Evolutionary conservation across 2,888 invertebrate species (phyloP), one percentile per base, ranked within the genome.

Genomic region (Cryptophagus acutangulus): DNA sequence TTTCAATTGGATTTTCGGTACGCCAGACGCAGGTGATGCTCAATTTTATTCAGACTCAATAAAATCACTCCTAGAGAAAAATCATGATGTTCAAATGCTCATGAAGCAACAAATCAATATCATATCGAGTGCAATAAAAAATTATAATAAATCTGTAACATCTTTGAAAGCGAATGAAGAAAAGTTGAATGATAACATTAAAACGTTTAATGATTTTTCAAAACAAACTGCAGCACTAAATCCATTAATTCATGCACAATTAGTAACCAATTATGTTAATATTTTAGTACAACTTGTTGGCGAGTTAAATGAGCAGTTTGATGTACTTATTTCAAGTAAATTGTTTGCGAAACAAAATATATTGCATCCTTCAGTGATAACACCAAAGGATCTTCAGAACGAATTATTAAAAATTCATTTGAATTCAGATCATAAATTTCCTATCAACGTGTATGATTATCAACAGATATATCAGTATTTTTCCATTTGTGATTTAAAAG

Each of bases 91-190:
- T 1, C 46, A 43, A 33, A 35, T 34, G 15, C 29, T 49, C 1
- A 34, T 51, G 33, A 37, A 51, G 38, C 40, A 43, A 40, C 46
- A 50, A 41, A 40, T 51, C 12, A 30, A 45, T 15, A 41, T 51
- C 8, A 39, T 51, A 17, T 48, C 49, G 2, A 40, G 34, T 9
- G 37, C 49, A 2, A 50, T 52, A 10, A 14, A 20, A 6, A 46
- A 46, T 37, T 49, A 52, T 36, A 52, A 52, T 33, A 13, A 38
- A 9, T 48, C 48, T 5, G 13, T 45, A 13, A 8, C 6, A 29
- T 24, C 29, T 2, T 37, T 46, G 8, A 41, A 41, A 35, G 2
- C 24, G 10, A 48, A 46, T 17, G 43, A 50, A 34, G 17, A 37
- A 3, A 43, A 41, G 16, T 16, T 15, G 5, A 31, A 15, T 31